Base-by-base conservation (phyloP, 2,113 vertebrate species). In the Carlito syrichta region DNA sequence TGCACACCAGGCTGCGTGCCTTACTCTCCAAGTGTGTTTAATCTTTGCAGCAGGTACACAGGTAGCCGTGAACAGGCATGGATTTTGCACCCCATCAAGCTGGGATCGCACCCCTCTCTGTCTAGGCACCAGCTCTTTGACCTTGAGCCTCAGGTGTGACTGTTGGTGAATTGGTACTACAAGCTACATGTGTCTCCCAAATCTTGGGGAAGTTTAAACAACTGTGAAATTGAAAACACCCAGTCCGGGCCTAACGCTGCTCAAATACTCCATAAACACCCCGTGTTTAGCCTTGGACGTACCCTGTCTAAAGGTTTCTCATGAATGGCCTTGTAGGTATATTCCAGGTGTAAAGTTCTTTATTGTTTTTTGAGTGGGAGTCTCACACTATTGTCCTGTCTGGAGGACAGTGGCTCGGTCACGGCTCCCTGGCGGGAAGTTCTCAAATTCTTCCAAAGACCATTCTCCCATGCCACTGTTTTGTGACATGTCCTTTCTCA, bases 401-500 rank as follows among this genome's bases (percentile, higher is more conserved):
- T n/a, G n/a, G n/a, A n/a, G n/a, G n/a, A n/a, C n/a, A n/a, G n/a
- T n/a, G n/a, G n/a, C n/a, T n/a, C n/a, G n/a, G n/a, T n/a, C n/a
- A n/a, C n/a, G n/a, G n/a, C n/a, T n/a, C n/a, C n/a, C n/a, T n/a
- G n/a, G n/a, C n/a, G n/a, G n/a, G n/a, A n/a, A n/a, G 56, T 50
- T 74, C 6, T 76, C 23, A 4, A 68, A 6, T 14, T 22, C 54
- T 30, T 30, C 35, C 4, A 4, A 76, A 40, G 54, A 35, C 3
- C 32, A 0, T 25, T 22, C 43, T 69, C 38, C 43, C 30, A 43
- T 2, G 14, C 27, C 7, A 40, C 25, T 43, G 1, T 27, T 45
- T 73, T 8, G 17, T 8, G 17, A 0, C 3, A 8, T 7, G 17
- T 4, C 56, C 8, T 0, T 8, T 32, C 38, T n/a, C 25, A 1